Evolutionary conservation across 2,797 vertebrate genomes (phyloP).

Genomic region (Pogoniulus pusillus): DNA sequence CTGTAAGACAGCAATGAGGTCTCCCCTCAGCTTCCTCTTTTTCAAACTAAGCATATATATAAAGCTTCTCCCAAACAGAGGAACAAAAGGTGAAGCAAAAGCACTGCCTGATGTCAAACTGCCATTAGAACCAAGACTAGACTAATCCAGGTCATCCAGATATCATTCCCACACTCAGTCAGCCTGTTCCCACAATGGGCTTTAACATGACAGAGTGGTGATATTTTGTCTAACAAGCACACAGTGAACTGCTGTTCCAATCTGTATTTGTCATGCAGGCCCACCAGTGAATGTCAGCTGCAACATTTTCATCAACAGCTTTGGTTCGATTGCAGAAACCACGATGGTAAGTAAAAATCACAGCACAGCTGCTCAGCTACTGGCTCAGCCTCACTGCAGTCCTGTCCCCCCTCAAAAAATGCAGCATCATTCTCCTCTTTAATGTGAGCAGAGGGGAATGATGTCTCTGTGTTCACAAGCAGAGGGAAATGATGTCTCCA

Average conservation of each 20-base stretch:
- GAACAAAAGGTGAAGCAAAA: neutral
- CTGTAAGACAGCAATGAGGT: no score
- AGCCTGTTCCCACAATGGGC: neutral
- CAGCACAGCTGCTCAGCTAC: slow-evolving; percentile 29
- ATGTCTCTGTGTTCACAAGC: neutral
- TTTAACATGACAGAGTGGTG: neutral
- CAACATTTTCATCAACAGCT: slow-evolving; percentile 99
- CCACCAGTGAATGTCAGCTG: slow-evolving; percentile 97
- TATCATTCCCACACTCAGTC: neutral
- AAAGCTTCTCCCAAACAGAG: neutral
- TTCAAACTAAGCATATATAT: neutral
- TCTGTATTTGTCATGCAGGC: slow-evolving; percentile 81
- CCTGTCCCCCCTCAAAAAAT: neutral
- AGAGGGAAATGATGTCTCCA: neutral
- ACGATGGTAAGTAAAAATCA: slow-evolving; percentile 91
- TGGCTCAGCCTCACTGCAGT: neutral
- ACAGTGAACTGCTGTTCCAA: slow-evolving; percentile 9
- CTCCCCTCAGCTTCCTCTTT: no score
- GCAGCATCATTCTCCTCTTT: neutral
- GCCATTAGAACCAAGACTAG: neutral
- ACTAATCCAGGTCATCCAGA: accelerated
- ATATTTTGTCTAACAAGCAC: neutral
- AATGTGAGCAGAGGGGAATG: neutral
- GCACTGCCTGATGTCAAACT: neutral
- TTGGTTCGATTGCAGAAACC: slow-evolving; percentile 97